Evolutionary conservation across 2,888 invertebrate genomes (phyloP), one percentile per base, ranked within the genome.

Genomic region (Hoplodrina blanda): DNA sequence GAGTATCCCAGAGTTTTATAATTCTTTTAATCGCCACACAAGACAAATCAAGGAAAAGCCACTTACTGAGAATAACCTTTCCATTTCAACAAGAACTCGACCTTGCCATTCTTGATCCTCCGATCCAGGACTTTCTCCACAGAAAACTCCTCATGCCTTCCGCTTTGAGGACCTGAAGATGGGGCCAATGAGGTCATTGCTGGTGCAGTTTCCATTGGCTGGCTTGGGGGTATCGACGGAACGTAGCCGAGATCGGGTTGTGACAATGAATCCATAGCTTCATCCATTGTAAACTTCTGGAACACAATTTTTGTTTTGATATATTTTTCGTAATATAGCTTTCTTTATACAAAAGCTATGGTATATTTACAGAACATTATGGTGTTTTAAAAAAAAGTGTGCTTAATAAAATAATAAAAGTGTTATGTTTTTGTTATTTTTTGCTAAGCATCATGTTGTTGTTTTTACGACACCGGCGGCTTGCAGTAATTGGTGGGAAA

Each of bases 121-220:
- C 97, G 96, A 86, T 98, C 97, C 20, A 98, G 91, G 33, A 98
- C 97, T 87, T 97, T 98, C 87, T 98, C 98, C 0, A 98, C 98
- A 0, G 97, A 97, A 86, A 97, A 97, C 84, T 98, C 98, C 82
- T 98, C 97, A 52, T 93, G 95, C 85, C 90, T 94, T 0, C 93
- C 94, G 30, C 92, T 90, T 65, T 89, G 88, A 11, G 92, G 91
- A 0, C 90, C 91, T 57, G 4, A 74, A 20, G 83, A 82, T 7
- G 82, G 83, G 15, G 73, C 69, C 71, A 81, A 70, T 3, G 82
- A 54, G 4, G 68, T 64, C 54, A 79, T 56, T 7, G 75, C 56
- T 49, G 81, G 73, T 4, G 82, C 85, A 4, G 87, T 81, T 25
- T 89, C 89, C 86, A 92, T 88, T 2, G 85, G 68, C 44, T 83